These are phyloP conservation scores for Odontomachus brunneus DNA, from an alignment of 1,140 invertebrate species.

Conservation along the genomic window DNA sequence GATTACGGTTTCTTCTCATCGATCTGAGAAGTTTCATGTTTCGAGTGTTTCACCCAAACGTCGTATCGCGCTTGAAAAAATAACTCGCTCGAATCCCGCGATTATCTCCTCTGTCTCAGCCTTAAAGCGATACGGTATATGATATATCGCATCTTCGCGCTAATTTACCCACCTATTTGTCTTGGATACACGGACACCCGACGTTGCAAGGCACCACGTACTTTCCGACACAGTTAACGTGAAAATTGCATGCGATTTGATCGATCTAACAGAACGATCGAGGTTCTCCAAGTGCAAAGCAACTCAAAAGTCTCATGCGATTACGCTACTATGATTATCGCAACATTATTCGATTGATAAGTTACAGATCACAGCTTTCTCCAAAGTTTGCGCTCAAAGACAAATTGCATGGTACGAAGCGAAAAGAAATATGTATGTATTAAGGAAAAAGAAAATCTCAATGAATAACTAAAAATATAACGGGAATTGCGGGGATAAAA, in stretches of 20 bases:
- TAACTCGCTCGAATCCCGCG: conserved; percentile 43
- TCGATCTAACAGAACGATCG: neutral
- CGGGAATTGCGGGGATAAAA: conserved; percentile 37
- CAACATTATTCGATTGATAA: conserved; percentile 35
- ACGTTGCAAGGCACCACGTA: conserved; percentile 57
- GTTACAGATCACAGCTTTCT: neutral
- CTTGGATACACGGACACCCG: conserved; percentile 13
- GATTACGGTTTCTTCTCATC: conserved; percentile 13
- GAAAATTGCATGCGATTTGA: conserved; percentile 5
- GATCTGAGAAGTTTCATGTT: conserved; percentile 23
- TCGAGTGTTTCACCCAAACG: neutral
- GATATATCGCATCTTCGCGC: conserved; percentile 21
- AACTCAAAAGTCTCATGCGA: too few relatives aligned
- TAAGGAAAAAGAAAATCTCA: conserved; percentile 33
- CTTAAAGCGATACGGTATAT: conserved; percentile 75
- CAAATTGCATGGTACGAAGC: conserved; percentile 25
- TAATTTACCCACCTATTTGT: conserved; percentile 37
- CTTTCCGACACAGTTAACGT: conserved; percentile 32
- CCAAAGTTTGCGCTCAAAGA: conserved; percentile 11
- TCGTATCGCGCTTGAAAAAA: conserved; percentile 56
- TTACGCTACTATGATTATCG: neutral
- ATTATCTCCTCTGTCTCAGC: conserved; percentile 58
- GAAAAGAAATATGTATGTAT: conserved; percentile 25
- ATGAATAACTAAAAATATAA: conserved; percentile 35
- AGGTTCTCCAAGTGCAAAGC: neutral